Conservation (phyloP, 2,797 vertebrate genomes). For the Odontamblyopus rebecca region DNA sequence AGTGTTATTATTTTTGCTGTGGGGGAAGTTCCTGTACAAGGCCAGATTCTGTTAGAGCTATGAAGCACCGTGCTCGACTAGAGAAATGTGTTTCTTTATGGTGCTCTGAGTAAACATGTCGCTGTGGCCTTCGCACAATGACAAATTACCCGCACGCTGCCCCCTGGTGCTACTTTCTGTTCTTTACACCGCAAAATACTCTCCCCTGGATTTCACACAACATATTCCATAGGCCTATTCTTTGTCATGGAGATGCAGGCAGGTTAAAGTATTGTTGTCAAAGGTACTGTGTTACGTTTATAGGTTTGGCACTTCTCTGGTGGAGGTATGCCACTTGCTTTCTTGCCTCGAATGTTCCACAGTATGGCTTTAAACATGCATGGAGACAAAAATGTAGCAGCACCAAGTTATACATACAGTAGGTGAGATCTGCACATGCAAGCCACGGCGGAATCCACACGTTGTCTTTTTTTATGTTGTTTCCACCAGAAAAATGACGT, state of each 20-base stretch:
- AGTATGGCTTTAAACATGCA: too few relatives aligned
- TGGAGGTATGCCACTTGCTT: too few relatives aligned
- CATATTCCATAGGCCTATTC: background rate
- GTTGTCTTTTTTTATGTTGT: too few relatives aligned
- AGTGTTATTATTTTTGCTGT: conserved; percentile 34
- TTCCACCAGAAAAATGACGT: too few relatives aligned
- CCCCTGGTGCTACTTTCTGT: conserved; percentile 40
- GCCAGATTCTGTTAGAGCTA: conserved; percentile 5
- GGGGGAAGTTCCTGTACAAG: conserved; percentile 29
- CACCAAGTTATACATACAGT: too few relatives aligned
- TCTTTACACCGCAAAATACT: conserved; percentile 20
- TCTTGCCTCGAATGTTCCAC: too few relatives aligned
- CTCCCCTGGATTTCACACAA: background rate
- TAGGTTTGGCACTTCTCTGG: too few relatives aligned
- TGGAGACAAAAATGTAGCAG: too few relatives aligned
- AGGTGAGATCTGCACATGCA: too few relatives aligned
- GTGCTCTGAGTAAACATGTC: conserved; percentile 68
- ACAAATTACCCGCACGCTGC: conserved; percentile 51
- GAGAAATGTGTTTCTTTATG: conserved; percentile 52
- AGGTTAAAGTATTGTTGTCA: background rate
- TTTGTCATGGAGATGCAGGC: background rate
- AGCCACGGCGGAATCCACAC: too few relatives aligned
- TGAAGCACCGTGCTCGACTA: background rate
- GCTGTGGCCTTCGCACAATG: conserved; percentile 59
- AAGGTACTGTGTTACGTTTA: background rate